phyloP scores from a whole-genome alignment of 2,888 invertebrate genomes.

The Agrotis puta region DNA sequence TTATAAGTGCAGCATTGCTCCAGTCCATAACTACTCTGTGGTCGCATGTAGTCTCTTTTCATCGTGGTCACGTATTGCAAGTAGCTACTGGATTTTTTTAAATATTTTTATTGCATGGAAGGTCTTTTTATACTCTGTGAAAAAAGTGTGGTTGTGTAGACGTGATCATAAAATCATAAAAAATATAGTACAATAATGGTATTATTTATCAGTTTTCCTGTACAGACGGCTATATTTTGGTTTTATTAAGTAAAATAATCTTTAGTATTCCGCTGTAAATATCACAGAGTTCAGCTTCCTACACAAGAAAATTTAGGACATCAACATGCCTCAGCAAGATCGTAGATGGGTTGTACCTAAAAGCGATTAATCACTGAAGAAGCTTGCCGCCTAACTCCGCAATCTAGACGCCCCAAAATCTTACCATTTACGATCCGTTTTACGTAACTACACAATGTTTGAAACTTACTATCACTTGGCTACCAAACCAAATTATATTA shows the following conservation, averaged over 20 bases:
- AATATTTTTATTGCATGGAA: constrained; percentile 40
- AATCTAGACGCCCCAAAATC: constrained; percentile 14
- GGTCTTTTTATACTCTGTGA: constrained; percentile 7
- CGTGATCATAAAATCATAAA: constrained; percentile 6
- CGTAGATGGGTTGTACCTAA: background rate
- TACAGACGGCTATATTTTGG: background rate
- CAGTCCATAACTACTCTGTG: constrained; percentile 30
- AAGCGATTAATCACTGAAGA: constrained; percentile 22
- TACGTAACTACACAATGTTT: constrained; percentile 47
- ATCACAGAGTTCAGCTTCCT: background rate
- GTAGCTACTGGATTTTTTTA: constrained; percentile 58
- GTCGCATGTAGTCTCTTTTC: constrained; percentile 45
- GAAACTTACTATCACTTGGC: constrained; percentile 37
- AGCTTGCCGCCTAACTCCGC: constrained; percentile 2
- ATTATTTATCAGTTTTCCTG: background rate
- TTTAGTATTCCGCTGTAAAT: too few species aligned
- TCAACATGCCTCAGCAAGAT: constrained; percentile 7
- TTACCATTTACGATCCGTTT: constrained; percentile 7
- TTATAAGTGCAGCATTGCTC: constrained; percentile 2
- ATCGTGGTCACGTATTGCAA: constrained; percentile 71
- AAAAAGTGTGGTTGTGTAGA: constrained; percentile 12
- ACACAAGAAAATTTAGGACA: background rate
- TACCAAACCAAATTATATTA: constrained; percentile 44
- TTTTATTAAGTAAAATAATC: background rate
- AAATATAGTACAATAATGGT: background rate